Evolutionary conservation across 2,888 invertebrate species (phyloP), one percentile per base, ranked within the genome.

Genomic region (Quadroppia sp.): DNA sequence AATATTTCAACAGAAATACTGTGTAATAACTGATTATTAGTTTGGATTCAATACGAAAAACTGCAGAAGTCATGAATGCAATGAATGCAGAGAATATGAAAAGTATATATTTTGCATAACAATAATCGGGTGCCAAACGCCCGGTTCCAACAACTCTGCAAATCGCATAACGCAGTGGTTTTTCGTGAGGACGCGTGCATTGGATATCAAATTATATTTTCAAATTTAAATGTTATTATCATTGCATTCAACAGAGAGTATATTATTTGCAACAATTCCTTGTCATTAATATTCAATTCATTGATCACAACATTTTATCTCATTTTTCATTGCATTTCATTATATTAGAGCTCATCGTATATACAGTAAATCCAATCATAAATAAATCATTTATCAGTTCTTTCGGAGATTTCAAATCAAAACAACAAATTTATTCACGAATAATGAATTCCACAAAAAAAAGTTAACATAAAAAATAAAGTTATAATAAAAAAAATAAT

Each of bases 141-240:
- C n/a, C n/a, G 50, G 17, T 6, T 50, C 6, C 50, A 50, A 50
- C 4, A 50, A n/a, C 50, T 9, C 4, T n/a, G 15, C 50, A 50
- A 50, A 11, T 50, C 20, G 17, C 17, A 50, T 50, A n/a, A 11
- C 4, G 50, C 20, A 17, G 50, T 50, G 50, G 6, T 50, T 50
- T n/a, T 50, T 20, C 17, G n/a, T 50, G 50, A 4, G n/a, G 50
- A 20, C 50, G 50, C 50, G 50, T 50, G 50, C 50, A n/a, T 6
- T 50, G 50, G 50, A 50, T 50, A 50, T 50, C 50, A 4, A 50
- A 50, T 50, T 50, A 11, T 7, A 20, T n/a, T 50, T 6, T 20
- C n/a, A 17, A 50, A 20, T 50, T 50, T 50, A 50, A 50, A 50
- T n/a, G 7, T 50, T 50, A 50, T 50, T 50, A 50, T 50, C 50